Conservation (phyloP, 2,888 invertebrate species). For the Drosophila algonquin region DNA sequence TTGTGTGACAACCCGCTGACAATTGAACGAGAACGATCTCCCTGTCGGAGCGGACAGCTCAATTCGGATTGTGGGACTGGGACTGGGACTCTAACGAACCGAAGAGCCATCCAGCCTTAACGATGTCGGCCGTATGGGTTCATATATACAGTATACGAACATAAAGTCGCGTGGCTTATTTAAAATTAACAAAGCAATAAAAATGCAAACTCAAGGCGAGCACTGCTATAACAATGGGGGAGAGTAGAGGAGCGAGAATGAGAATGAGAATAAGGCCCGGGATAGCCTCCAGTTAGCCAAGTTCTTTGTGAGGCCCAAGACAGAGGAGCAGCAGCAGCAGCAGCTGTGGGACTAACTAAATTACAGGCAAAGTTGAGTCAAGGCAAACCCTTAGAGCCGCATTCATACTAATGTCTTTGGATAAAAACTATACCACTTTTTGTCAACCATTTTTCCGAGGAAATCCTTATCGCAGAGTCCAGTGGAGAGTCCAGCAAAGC, state of each 20-base stretch:
- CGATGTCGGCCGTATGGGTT: constrained; percentile 11
- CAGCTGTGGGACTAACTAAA: constrained; percentile 3
- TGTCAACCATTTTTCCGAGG: constrained; percentile 33
- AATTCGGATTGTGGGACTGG: constrained; percentile 37
- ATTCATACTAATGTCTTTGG: constrained; percentile 13
- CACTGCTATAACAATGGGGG: constrained; percentile 50
- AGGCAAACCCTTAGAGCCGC: background rate
- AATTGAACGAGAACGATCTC: constrained; percentile 55
- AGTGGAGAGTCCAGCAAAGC: background rate
- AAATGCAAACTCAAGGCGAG: constrained; percentile 54
- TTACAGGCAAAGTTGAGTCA: background rate
- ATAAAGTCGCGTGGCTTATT: constrained; percentile 68
- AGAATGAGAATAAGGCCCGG: constrained; percentile 7
- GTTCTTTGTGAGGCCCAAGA: constrained; percentile 29
- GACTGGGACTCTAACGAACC: constrained; percentile 24
- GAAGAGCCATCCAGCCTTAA: constrained; percentile 21
- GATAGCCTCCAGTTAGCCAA: constrained; percentile 37
- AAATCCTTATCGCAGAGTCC: constrained; percentile 49
- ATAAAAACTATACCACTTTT: constrained; percentile 23
- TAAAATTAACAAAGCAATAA: constrained; percentile 75
- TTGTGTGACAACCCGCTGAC: constrained; percentile 77
- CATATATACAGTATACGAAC: constrained; percentile 26
- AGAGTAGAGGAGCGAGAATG: constrained; percentile 1
- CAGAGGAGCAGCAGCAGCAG: constrained; percentile 4
- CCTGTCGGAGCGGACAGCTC: constrained; percentile 41